A percentile compares a stretch with the other conserved stretches of the same genome.
Evolutionary conservation across 2,797 vertebrate species (phyloP).

Genomic region (Sorex maritimensis): DNA sequence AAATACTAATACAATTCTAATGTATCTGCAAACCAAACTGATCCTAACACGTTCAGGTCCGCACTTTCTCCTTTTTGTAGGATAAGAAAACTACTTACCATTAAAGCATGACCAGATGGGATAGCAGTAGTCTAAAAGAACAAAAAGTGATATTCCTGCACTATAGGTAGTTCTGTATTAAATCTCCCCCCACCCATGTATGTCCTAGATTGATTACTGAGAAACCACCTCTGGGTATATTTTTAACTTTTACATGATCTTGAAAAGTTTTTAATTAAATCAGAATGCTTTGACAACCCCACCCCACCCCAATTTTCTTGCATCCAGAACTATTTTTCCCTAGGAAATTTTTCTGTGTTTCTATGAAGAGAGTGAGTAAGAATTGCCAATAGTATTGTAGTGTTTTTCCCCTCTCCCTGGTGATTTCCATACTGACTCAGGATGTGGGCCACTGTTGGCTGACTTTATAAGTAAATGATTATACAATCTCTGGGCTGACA

Average conservation of each 20-base stretch:
- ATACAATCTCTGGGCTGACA: background rate
- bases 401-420: background rate
- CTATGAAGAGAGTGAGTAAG: background rate
- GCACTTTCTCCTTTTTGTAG: too few relatives aligned
- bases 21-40: too few relatives aligned
- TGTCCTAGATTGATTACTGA: constrained; percentile 66
- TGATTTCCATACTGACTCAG: constrained; percentile 56
- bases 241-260: constrained; percentile 61
- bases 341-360: constrained; percentile 52
- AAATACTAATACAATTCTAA: too few relatives aligned
- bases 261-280: constrained; percentile 48
- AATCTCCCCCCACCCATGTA: background rate
- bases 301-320: background rate
- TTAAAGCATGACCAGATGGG: constrained; percentile 42
- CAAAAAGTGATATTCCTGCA: background rate
- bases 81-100: background rate
- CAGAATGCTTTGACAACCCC: too few relatives aligned
- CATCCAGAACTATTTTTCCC: background rate
- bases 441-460: background rate
- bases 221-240: constrained; percentile 70
- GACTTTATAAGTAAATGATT: background rate
- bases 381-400: constrained; percentile 14
- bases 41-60: too few relatives aligned
- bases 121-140: constrained; percentile 42
- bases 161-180: constrained; percentile 43